Base-by-base conservation (phyloP, 1,140 invertebrate species). In the Hirudo medicinalis region DNA sequence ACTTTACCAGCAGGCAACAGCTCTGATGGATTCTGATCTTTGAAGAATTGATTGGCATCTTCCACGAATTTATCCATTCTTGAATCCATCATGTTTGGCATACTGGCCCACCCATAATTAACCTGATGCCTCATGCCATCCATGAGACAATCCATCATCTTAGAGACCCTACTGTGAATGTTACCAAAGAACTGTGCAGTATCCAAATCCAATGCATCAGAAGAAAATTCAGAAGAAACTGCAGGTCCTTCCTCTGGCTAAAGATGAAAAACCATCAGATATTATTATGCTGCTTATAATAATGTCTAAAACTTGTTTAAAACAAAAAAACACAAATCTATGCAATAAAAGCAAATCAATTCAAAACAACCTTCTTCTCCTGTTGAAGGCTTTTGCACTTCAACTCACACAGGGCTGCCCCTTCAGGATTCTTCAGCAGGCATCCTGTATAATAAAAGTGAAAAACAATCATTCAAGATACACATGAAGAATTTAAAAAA, bases 71-170 rank as follows among this genome's bases (percentile, higher is more conserved):
- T 49, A 49, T 49, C 43, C 43, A 49, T 49, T 49, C 43, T 49
- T 17, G 43, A 5, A 49, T 49, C 43, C 43, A 49, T 49, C 43
- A 49, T 49, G 43, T 49, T 49, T 17, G 43, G 43, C 43, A 49
- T 32, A 25, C 57, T 32, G 29, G 29, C 29, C 57, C 57, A 63
- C 9, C 57, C 57, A n/a, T 63, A 63, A 32, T 63, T 63, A 22
- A 63, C 17, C 20, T 63, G 57, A 22, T 63, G 57, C 11, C 29
- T 63, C 57, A 63, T 25, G 22, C 57, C 57, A 63, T 63, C 57
- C 57, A 63, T 63, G 22, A 63, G 22, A 32, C 57, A 63, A 63
- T 63, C 57, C 57, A 63, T 63, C 57, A 63, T 63, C 22, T 63
- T 63, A 32, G 22, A 25, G 57, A 63, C 19, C 8, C 57, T 22